These are phyloP conservation scores for Pagrus major DNA, from an alignment of 2,113 vertebrate genomes.

Conservation along the genomic window DNA sequence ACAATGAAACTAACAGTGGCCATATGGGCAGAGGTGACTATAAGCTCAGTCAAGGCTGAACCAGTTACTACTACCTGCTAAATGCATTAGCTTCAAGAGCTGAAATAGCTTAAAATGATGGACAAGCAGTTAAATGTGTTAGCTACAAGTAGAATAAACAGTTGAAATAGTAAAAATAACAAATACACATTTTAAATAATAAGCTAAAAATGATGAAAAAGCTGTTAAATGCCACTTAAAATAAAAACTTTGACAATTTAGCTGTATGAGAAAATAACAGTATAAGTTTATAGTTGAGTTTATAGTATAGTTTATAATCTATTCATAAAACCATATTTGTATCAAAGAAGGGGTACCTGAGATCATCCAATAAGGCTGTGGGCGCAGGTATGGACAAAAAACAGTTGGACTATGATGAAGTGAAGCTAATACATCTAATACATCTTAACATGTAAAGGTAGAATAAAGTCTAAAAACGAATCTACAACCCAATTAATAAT, in stretches of 20 bases:
- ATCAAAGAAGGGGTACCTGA: background rate
- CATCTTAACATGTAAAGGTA: background rate
- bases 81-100: too few species aligned
- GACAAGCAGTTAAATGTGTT: too few species aligned
- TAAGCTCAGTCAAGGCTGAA: background rate
- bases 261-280: background rate
- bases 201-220: too few species aligned
- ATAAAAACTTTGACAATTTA: background rate
- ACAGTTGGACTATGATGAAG: background rate
- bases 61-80: too few species aligned
- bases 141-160: background rate
- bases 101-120: too few species aligned
- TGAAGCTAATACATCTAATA: background rate
- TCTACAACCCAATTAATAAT: background rate
- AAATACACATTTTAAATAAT: background rate
- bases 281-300: too few species aligned
- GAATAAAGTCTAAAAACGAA: too few species aligned
- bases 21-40: too few species aligned
- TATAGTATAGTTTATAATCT: too few species aligned
- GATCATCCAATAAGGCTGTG: background rate
- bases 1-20: background rate
- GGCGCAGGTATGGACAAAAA: background rate
- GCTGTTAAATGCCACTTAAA: too few species aligned
- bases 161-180: too few species aligned
- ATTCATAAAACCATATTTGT: background rate